Conservation (phyloP, 2,797 vertebrate species). For the Cirrhinus mrigala region DNA sequence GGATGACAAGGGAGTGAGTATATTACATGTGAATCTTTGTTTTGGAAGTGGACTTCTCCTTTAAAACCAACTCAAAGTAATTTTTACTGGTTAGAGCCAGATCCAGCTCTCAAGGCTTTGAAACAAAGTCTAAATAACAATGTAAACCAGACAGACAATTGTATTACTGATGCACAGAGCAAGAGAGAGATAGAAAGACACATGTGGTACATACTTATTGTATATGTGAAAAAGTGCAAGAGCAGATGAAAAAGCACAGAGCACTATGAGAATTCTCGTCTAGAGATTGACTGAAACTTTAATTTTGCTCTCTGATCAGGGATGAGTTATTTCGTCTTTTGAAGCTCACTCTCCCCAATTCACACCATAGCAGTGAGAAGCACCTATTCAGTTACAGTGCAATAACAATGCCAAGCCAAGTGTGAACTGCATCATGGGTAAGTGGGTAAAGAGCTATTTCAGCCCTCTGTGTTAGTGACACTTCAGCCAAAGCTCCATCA, state of each 20-base stretch:
- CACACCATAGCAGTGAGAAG: constrained; percentile 26
- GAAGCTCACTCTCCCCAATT: constrained; percentile 26
- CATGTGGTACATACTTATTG: constrained; percentile 6
- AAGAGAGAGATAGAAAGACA: background rate
- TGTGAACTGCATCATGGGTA: constrained; percentile 54
- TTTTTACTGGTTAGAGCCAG: too few relatives aligned
- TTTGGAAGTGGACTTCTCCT: too few relatives aligned
- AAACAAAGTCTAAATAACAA: constrained; percentile 3
- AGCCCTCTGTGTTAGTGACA: constrained; percentile 47
- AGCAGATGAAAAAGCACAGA: constrained; percentile 6
- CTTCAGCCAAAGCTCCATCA: constrained; percentile 48
- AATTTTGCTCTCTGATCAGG: constrained; percentile 45
- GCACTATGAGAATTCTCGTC: constrained; percentile 8
- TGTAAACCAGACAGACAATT: background rate
- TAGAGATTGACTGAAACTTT: constrained; percentile 22
- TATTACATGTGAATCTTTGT: too few relatives aligned
- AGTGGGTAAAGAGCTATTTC: constrained; percentile 52
- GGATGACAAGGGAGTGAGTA: too few relatives aligned
- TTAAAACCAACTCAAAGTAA: too few relatives aligned
- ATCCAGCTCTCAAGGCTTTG: background rate
- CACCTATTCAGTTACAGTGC: constrained; percentile 49
- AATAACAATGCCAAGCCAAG: constrained; percentile 51
- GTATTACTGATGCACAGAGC: background rate
- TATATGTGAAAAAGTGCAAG: constrained; percentile 9
- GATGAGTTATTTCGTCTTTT: constrained; percentile 42